Conservation (phyloP, 2,113 vertebrate species). For the Genyomyrus donnyi region DNA sequence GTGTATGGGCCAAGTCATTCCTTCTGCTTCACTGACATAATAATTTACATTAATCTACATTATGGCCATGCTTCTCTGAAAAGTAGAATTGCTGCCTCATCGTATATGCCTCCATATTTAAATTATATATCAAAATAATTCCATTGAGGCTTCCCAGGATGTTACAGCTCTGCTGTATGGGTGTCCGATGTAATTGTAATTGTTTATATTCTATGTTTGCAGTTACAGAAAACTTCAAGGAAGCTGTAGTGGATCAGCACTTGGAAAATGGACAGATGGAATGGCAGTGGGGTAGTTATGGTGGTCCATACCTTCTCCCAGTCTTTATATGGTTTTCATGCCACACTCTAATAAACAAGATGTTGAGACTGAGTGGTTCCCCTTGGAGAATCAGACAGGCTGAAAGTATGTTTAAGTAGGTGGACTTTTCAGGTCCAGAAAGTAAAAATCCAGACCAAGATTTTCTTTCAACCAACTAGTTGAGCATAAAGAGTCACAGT, state of each 20-base stretch:
- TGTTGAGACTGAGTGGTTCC: background rate
- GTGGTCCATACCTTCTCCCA: background rate
- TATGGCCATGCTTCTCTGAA: background rate
- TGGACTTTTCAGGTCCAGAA: background rate
- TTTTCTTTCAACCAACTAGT: background rate
- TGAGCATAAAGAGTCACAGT: background rate
- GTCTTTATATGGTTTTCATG: background rate
- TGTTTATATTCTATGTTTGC: background rate
- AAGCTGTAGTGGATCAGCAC: background rate
- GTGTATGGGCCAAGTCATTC: background rate
- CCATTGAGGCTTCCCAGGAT: background rate
- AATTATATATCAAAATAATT: background rate
- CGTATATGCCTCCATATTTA: background rate
- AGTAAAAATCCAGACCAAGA: background rate
- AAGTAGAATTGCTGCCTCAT: background rate
- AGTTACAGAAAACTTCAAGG: background rate
- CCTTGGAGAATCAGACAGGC: background rate
- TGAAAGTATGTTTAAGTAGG: background rate
- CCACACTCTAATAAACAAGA: background rate
- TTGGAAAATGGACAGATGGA: background rate
- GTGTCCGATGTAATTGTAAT: background rate
- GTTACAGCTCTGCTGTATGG: background rate
- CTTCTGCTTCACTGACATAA: background rate
- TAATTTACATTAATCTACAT: background rate
- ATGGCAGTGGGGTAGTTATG: background rate